Conservation (phyloP, 2,888 invertebrate genomes). For the Diloba caeruleocephala region DNA sequence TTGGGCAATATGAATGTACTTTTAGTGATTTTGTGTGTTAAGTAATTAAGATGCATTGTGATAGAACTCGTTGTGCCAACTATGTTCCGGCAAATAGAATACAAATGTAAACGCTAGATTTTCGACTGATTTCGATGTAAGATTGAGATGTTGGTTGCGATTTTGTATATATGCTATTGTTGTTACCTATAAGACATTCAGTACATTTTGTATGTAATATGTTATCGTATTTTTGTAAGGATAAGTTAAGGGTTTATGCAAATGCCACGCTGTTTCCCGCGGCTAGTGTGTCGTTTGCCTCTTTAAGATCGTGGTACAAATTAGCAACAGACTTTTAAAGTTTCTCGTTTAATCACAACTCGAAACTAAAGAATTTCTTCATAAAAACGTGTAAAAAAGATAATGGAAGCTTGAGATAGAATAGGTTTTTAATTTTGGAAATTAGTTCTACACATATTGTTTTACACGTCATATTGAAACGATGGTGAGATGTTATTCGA, state of each 20-base stretch:
- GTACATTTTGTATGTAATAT: conserved; percentile 29
- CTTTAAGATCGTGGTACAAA: conserved; percentile 10
- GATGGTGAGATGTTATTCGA: conserved; percentile 3
- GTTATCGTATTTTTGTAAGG: conserved; percentile 44
- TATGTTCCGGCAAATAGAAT: conserved; percentile 30
- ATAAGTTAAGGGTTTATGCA: conserved; percentile 18
- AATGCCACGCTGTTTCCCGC: conserved; percentile 23
- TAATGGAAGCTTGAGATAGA: too few relatives aligned
- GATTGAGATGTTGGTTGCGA: conserved; percentile 29
- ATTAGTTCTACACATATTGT: too few relatives aligned
- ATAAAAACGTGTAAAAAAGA: background rate
- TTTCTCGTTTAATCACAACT: background rate
- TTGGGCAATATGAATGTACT: conserved; percentile 10
- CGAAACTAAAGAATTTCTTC: background rate
- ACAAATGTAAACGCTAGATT: conserved; percentile 58
- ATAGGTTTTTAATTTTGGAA: too few relatives aligned
- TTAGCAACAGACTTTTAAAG: conserved; percentile 34
- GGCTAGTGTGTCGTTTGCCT: conserved; percentile 16
- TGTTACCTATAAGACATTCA: conserved; percentile 25
- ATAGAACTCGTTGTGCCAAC: conserved; percentile 46
- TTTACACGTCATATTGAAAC: too few relatives aligned
- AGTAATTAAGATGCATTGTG: conserved; percentile 37
- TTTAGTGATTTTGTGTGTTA: background rate
- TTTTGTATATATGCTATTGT: conserved; percentile 32
- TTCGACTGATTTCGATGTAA: conserved; percentile 70